Base-by-base conservation (phyloP, 1,140 invertebrate genomes). In the Linepithema humile region DNA sequence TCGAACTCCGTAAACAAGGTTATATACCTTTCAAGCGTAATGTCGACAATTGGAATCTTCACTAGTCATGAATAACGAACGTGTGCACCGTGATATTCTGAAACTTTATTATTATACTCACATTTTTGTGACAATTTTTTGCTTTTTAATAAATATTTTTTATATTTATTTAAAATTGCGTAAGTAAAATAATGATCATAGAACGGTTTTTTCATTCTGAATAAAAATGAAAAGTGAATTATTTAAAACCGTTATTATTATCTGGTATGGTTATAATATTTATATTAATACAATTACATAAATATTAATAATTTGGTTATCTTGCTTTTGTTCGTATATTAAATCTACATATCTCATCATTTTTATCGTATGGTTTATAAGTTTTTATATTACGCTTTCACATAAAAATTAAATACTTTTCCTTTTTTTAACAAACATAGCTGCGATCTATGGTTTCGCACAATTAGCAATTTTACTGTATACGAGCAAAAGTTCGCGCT, bases 401-500 rank as follows among this genome's bases (percentile, higher is more conserved):
- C 15, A 26, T 38, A 67, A 35, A 65, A 65, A 12, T 53, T 15
- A 26, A 5, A 29, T 70, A 55, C 23, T 69, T 55, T 80, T 12
- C 3, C 7, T 29, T 78, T 55, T 55, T 35, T 50, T 20, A 65
- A 38, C 29, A 77, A 77, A 48, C 35, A 20, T 69, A 80, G 9
- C 7, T 69, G 2, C 7, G 6, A 45, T 80, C 12, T 20, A 69
- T n/a, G 10, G 5, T 55, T 55, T 26, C 20, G 23, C 26, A 32
- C 17, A 69, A 26, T 57, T 80, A 35, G 62, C 55, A 43, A 23
- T 6, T 53, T 53, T 12, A 29, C 35, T 80, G 35, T 26, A 7
- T 48, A 48, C 50, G 75, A 78, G 62, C 62, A 80, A 80, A 35
- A n/a, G 35, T 43, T 80, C 17, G 75, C 64, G 55, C 75, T 55